phyloP scores from a whole-genome alignment of 2,888 invertebrate genomes.

The Dynastes hyllus region DNA sequence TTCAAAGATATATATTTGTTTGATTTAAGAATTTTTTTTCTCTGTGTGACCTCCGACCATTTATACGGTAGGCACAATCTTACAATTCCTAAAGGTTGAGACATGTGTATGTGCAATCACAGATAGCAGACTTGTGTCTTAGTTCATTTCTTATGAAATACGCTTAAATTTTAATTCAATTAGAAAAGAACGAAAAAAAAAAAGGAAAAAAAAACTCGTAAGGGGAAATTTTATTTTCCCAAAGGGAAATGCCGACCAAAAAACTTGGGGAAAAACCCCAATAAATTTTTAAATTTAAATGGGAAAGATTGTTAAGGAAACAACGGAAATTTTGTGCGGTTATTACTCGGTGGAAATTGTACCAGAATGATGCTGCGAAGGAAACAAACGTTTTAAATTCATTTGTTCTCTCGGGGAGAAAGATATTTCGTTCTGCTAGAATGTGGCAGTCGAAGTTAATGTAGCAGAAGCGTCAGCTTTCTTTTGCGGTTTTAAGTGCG shows the following conservation, averaged over 20 bases:
- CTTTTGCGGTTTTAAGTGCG: neutral
- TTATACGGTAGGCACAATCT: too few relatives aligned
- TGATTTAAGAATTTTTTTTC: too few relatives aligned
- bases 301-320: too few relatives aligned
- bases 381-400: conserved; percentile 9
- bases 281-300: too few relatives aligned
- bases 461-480: conserved; percentile 4
- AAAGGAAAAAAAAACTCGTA: neutral
- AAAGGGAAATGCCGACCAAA: neutral
- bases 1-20: too few relatives aligned
- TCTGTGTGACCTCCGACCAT: too few relatives aligned
- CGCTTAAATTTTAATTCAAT: neutral
- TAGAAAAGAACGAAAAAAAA: neutral
- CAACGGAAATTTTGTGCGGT: neutral
- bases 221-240: neutral
- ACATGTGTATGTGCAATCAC: too few relatives aligned
- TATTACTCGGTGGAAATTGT: neutral
- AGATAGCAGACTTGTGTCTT: too few relatives aligned
- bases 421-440: neutral
- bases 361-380: neutral
- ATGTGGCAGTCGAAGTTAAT: conserved; percentile 1
- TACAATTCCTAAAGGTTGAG: too few relatives aligned
- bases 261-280: neutral
- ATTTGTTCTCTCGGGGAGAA: neutral
- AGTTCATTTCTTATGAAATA: too few relatives aligned